A percentile compares a stretch with the other conserved stretches of the same genome.
Conservation (phyloP, 1,140 invertebrate species). For the Alviniconcha marisindica region DNA sequence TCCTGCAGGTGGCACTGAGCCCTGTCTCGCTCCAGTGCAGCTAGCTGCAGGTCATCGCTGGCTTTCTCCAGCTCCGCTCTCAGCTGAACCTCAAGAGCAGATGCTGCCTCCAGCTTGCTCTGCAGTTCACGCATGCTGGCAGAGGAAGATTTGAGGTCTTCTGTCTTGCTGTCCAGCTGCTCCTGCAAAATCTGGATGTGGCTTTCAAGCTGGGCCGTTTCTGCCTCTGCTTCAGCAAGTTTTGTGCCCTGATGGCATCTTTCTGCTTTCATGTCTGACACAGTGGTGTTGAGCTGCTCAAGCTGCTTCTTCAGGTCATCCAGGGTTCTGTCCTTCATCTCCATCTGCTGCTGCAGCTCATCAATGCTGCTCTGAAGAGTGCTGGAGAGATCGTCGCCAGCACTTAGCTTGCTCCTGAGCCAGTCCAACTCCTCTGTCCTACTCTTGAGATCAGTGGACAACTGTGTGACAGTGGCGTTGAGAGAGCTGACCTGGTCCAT, state of each 20-base stretch:
- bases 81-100: background rate
- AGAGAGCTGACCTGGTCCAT: constrained; percentile 23
- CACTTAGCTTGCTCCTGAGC: background rate
- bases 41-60: constrained; percentile 27
- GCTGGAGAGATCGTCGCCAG: background rate
- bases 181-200: constrained; percentile 14
- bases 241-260: constrained; percentile 34
- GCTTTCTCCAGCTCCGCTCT: constrained; percentile 35
- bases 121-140: constrained; percentile 20
- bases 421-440: background rate
- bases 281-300: constrained; percentile 35
- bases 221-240: constrained; percentile 38
- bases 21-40: constrained; percentile 35
- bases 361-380: constrained; percentile 8
- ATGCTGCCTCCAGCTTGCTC: constrained; percentile 26
- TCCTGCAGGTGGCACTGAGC: background rate
- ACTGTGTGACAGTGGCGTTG: constrained; percentile 23
- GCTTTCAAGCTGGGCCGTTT: background rate
- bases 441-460: constrained; percentile 26
- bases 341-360: constrained; percentile 30
- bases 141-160: constrained; percentile 16
- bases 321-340: constrained; percentile 23
- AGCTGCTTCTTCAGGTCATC: constrained; percentile 36
- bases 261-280: constrained; percentile 15
- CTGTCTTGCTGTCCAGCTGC: constrained; percentile 1